Evolutionary conservation across 2,888 invertebrate species (phyloP).

Genomic region (Sinotaia quadrata): DNA sequence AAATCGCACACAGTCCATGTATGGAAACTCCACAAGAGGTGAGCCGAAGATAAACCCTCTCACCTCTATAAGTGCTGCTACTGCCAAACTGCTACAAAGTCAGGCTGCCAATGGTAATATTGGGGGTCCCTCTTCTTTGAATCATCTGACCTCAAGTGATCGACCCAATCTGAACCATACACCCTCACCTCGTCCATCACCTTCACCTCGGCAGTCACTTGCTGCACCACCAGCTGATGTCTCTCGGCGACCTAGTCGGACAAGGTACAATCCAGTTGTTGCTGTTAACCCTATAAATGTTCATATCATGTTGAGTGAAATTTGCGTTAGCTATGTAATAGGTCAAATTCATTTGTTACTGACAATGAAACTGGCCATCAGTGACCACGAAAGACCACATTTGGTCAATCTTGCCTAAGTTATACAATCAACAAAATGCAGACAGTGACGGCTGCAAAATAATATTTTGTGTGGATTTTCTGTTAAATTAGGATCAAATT

Average conservation of each 20-base stretch:
- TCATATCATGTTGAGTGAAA: no score
- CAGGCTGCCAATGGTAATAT: conserved; percentile 51
- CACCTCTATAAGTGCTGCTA: conserved; percentile 36
- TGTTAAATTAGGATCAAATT: no score
- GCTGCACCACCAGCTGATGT: conserved; percentile 13
- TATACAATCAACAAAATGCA: no score
- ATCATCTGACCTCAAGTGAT: conserved; percentile 51
- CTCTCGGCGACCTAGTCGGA: conserved; percentile 16
- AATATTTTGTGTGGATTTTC: no score
- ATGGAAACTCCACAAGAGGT: conserved; percentile 63
- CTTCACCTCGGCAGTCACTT: conserved; percentile 18
- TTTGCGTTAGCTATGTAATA: no score
- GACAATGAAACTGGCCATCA: no score
- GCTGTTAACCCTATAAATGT: no score
- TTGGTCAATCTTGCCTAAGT: no score
- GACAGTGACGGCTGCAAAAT: no score
- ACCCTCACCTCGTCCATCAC: conserved; percentile 56
- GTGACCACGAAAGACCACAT: no score
- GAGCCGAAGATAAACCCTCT: conserved; percentile 46
- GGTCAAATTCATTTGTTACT: no score
- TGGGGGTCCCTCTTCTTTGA: conserved; percentile 51
- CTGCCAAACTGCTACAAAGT: conserved; percentile 35
- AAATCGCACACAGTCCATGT: conserved; percentile 66
- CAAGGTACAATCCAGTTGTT: conserved; percentile 32
- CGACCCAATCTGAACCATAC: conserved; percentile 62